A percentile compares a stretch with the other conserved stretches of the same genome.
These are phyloP conservation scores for Ptychodera flava DNA, from an alignment of 35 echinoderm and acorn worm genomes.

Conservation along the genomic window DNA sequence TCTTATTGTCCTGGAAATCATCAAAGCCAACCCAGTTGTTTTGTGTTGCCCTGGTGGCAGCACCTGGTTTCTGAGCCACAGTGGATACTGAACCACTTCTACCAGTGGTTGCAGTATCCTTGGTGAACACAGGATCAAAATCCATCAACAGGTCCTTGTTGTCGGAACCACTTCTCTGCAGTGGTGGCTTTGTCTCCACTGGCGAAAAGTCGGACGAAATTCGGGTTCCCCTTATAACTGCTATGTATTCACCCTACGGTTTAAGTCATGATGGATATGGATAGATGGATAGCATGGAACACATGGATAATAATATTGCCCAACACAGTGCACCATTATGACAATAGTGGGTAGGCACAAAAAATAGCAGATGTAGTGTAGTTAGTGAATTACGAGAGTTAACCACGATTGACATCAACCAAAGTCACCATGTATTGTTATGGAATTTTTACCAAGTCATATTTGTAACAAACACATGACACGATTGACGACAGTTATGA, in stretches of 20 bases:
- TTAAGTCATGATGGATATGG: too few species aligned
- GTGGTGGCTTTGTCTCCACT: background rate
- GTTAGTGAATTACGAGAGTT: too few species aligned
- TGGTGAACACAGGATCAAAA: background rate
- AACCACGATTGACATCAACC: too few species aligned
- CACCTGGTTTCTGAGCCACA: background rate
- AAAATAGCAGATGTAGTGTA: too few species aligned
- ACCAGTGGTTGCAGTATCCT: background rate
- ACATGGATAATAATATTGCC: too few species aligned
- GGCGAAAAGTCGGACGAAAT: background rate
- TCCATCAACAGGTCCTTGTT: background rate
- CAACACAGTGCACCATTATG: too few species aligned
- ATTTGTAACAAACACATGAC: too few species aligned
- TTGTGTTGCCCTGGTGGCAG: background rate
- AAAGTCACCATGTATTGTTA: too few species aligned
- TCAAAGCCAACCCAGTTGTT: background rate
- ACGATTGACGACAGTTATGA: too few species aligned
- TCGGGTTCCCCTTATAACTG: background rate
- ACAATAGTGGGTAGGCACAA: too few species aligned
- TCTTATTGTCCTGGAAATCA: background rate
- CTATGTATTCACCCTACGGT: background rate
- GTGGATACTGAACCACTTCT: background rate
- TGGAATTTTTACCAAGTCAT: too few species aligned
- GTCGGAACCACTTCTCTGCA: background rate
- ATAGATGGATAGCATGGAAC: too few species aligned